These are phyloP conservation scores for Turdus rufiventris DNA, from an alignment of 2,113 vertebrate genomes.

Conservation along the genomic window DNA sequence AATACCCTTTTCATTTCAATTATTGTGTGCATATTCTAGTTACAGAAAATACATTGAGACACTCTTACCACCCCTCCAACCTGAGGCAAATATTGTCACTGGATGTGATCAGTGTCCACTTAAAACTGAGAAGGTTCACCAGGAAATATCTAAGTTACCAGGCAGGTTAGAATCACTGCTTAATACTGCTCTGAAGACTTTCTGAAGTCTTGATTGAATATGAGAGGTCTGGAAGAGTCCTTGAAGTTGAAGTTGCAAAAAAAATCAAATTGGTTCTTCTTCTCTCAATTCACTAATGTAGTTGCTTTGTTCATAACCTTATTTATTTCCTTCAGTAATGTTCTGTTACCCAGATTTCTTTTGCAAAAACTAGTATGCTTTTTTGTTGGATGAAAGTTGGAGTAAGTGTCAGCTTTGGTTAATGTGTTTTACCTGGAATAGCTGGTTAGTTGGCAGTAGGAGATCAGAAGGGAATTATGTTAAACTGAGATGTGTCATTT, in stretches of 20 bases:
- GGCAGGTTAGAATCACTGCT: neutral
- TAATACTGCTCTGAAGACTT: neutral
- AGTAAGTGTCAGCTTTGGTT: neutral
- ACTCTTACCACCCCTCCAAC: rapidly evolving
- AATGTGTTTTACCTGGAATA: neutral
- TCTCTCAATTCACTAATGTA: neutral
- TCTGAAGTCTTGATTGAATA: neutral
- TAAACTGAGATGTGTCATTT: neutral
- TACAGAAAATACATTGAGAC: neutral
- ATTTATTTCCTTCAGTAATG: neutral
- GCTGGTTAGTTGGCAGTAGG: neutral
- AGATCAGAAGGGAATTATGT: neutral
- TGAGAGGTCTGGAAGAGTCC: neutral
- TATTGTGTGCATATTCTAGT: neutral
- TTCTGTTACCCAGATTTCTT: neutral
- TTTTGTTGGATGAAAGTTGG: neutral
- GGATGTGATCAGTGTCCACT: neutral
- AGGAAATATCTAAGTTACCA: neutral
- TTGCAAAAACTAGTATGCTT: neutral
- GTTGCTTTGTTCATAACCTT: neutral
- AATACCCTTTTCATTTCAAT: neutral
- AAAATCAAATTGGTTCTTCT: neutral
- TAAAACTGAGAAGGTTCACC: neutral
- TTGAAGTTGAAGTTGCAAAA: neutral
- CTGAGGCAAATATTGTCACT: neutral